Base-by-base conservation (phyloP, 2,888 invertebrate species). In the Xylophagus ater region DNA sequence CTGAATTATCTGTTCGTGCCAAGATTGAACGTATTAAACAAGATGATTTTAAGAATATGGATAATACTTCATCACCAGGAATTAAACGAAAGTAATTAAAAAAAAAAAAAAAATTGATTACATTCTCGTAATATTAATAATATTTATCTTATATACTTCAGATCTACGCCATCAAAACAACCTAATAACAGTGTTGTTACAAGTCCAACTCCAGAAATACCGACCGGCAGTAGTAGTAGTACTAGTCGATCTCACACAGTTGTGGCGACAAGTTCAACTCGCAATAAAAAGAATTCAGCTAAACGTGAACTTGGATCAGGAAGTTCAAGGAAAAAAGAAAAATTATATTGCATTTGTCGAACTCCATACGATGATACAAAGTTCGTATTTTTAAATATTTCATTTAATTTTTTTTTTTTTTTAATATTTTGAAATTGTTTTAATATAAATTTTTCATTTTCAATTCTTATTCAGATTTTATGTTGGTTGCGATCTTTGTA, bases 401-500 rank as follows among this genome's bases (percentile, higher is more conserved):
- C 5, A n/a, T 12, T 15, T 12, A 23, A 8, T 21, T 15, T 14
- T 29, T 15, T 39, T 28, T 33, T 30, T 34, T 26, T 19, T 7
- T 15, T 43, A 55, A 53, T 15, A 29, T 21, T 20, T 21, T 20
- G 9, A 2, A 17, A 20, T 15, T 10, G 9, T 17, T 17, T 15
- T 6, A 20, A 13, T 18, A 37, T 17, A 24, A 26, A 12, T 29
- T n/a, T 12, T 15, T 21, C 14, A 26, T 21, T 13, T 20, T 28
- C 31, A 17, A 39, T 38, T 33, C n/a, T n/a, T n/a, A 51, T 57
- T 13, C 55, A 88, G 87, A 61, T 96, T 96, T 65, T 97, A 96
- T 66, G 89, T 98, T 48, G 93, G 92, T 43, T 98, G 98, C 67
- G 94, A 96, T 67, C 71, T 90, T 55, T 98, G 97, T 65, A 88